Percentiles rank a stretch among this genome's conserved stretches.
Evolutionary conservation across 2,797 vertebrate genomes (phyloP).

Genomic region (Nyctibius grandis): DNA sequence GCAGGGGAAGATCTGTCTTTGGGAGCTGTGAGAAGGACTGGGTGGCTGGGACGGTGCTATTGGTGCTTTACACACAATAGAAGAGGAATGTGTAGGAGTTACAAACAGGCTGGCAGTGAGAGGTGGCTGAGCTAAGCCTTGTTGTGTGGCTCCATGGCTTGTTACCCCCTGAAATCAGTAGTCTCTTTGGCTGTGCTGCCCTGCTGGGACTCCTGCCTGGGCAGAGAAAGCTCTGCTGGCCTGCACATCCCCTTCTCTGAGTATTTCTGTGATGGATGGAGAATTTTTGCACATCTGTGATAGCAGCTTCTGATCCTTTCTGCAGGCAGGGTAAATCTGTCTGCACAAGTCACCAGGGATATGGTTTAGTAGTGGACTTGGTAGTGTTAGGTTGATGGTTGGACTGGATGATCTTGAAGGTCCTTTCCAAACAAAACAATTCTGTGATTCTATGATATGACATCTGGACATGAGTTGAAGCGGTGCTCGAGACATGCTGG

Average conservation of each 20-base stretch:
- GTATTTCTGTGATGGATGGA: neutral
- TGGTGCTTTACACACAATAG: neutral
- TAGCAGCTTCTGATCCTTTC: neutral
- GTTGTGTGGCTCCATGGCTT: fast-evolving
- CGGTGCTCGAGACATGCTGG: fast-evolving
- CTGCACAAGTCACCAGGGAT: neutral
- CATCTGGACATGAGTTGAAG: neutral
- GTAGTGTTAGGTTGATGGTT: too few species aligned
- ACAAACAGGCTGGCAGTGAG: neutral
- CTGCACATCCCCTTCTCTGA: neutral
- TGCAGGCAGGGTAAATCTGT: neutral
- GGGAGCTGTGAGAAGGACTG: neutral
- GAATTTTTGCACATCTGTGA: neutral
- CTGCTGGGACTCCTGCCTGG: neutral
- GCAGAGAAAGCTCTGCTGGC: neutral
- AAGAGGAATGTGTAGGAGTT: neutral
- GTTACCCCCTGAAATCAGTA: neutral
- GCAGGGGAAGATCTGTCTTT: neutral
- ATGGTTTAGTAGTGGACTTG: too few species aligned
- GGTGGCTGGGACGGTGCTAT: neutral
- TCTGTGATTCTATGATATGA: too few species aligned
- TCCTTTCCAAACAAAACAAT: too few species aligned
- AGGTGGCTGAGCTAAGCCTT: neutral
- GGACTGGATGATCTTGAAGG: too few species aligned
- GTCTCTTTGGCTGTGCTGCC: neutral